These are phyloP conservation scores for Furcifer pardalis DNA, from an alignment of 2,797 vertebrate species.

Conservation along the genomic window DNA sequence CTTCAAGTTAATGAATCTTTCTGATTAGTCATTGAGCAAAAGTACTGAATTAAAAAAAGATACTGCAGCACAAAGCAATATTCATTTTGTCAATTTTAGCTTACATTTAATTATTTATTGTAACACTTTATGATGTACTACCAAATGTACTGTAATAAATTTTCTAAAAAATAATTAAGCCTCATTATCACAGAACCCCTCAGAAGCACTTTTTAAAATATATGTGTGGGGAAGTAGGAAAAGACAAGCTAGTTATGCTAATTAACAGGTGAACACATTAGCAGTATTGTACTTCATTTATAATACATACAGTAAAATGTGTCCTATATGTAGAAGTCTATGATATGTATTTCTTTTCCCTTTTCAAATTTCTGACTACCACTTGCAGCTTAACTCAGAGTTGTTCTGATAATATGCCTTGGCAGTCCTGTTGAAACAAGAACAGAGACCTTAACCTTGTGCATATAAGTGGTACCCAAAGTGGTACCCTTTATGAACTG, in stretches of 20 bases:
- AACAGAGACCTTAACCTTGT: not conserved
- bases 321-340: not conserved
- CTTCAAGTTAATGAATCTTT: constrained; percentile 43
- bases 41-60: constrained; percentile 37
- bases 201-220: constrained; percentile 33
- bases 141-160: constrained; percentile 31
- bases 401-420: not conserved
- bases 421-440: not conserved
- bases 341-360: not conserved
- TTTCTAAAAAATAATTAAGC: constrained; percentile 37
- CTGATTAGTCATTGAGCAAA: constrained; percentile 41
- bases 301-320: not conserved
- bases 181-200: constrained; percentile 23
- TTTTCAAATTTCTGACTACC: not conserved
- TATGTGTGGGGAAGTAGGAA: constrained; percentile 1
- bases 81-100: constrained; percentile 44
- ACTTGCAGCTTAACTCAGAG: not conserved
- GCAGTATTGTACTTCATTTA: constrained; percentile 32
- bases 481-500: no score
- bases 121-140: constrained; percentile 35
- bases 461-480: no score
- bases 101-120: constrained; percentile 46
- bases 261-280: constrained; percentile 37
- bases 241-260: constrained; percentile 29
- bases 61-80: constrained; percentile 29